Base-by-base conservation (phyloP, 37 sponge, comb jelly and placozoan genomes). In the Halisarca cf. caerulea region DNA sequence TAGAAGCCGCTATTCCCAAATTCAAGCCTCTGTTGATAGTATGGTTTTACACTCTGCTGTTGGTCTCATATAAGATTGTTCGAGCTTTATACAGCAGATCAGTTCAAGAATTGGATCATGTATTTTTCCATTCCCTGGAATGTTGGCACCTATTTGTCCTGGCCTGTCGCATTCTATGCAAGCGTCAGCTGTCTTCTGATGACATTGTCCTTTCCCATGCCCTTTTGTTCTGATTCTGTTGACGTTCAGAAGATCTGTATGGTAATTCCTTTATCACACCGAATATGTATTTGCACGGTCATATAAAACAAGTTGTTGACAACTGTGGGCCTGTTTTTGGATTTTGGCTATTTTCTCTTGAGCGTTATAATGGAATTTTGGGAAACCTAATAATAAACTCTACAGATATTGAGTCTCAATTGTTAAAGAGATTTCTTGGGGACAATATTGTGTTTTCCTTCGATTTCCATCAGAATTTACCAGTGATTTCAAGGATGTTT, bases 31-130 rank as follows among this genome's bases (percentile, higher is more conserved):
- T 20, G 30, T 83, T 33, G 80, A 83, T 51, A 0, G 0, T 15
- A 47, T 78, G 0, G 66, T 9, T n/a, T n/a, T 42, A 9, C 85
- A 84, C 4, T 2, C 79, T 2, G 3, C 44, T 21, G 25, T 83
- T 21, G 88, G 88, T 88, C 9, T 79, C 83, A 23, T 4, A 57
- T 4, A 87, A 87, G 58, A 82, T 87, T 39, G 58, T 40, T 4
- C 25, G 43, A 15, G 72, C 43, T 9, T 62, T 88, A 36, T 44
- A 88, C 88, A 55, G 89, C 89, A 38, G 84, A 88, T 38, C 57
- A 88, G 71, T 88, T 83, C 78, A 81, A 72, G 75, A 74, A 82
- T n/a, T 87, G 88, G 88, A 82, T 57, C 23, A 0, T 38, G 23
- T 18, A 39, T 23, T 89, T 69, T 70, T 84, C 84, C 44, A 0